Base-by-base conservation (phyloP, 1,140 invertebrate species). In the Drosophila cardini region DNA sequence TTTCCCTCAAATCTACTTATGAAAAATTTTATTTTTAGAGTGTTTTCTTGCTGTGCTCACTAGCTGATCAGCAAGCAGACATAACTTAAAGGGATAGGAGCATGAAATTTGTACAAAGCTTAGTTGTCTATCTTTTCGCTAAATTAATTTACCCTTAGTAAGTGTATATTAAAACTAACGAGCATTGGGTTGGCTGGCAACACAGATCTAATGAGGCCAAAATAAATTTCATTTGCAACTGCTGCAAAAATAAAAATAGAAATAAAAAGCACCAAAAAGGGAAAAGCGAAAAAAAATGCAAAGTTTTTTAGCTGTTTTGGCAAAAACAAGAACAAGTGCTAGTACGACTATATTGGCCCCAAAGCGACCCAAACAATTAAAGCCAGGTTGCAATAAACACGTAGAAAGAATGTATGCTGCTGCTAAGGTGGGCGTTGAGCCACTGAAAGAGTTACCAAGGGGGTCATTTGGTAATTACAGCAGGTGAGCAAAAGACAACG, bases 391-490 rank as follows among this genome's bases (percentile, higher is more conserved):
- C 62, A 67, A 72, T 67, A 72, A 65, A 69, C 65, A 69, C 55
- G 65, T 68, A 46, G 21, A 21, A 57, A 36, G 53, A 58, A 72
- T 68, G 71, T 53, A 38, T 53, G 36, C 40, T 10, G 45, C 2
- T 6, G 8, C 2, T 6, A 4, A 18, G 36, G 45, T 18, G 26
- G 52, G 36, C 36, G 60, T 4, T 26, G 42, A 5, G 16, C n/a
- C 16, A 10, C 9, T 38, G 16, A 4, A 15, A 26, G 30, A n/a
- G 32, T 5, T 15, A 13, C 18, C 53, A 11, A 34, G 30, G 36
- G 34, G 57, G 53, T 45, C 58, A 71, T 53, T 53, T 40, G 34
- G 81, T 65, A 84, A 80, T 80, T 86, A 85, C 69, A 43, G n/a
- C 15, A 71, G 76, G 36, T 48, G 32, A 56, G 10, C 21, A 10